Percentiles rank a stretch among this genome's conserved stretches.
Evolutionary conservation across 1,140 invertebrate species (phyloP).

Genomic region (Polypedilum pembai): DNA sequence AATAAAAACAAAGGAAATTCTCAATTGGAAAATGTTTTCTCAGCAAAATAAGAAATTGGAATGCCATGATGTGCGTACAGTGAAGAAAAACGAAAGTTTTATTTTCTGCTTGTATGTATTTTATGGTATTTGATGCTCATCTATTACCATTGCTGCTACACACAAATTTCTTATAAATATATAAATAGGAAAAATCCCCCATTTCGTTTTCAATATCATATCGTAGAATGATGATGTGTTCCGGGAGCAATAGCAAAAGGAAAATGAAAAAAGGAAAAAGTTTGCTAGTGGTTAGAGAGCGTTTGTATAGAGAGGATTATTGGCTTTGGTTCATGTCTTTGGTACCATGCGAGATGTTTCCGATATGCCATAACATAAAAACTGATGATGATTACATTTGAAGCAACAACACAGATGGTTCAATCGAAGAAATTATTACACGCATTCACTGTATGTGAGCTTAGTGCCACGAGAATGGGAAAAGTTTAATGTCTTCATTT

Average conservation of each 20-base stretch:
- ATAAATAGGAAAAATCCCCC: neutral
- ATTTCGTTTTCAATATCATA: neutral
- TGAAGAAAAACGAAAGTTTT: neutral
- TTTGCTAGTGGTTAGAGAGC: neutral
- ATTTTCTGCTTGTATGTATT: neutral
- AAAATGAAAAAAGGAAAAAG: neutral
- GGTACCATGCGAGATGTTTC: neutral
- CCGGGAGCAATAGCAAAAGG: neutral
- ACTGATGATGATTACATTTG: neutral
- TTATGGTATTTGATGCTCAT: neutral
- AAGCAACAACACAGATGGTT: neutral
- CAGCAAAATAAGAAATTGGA: slow-evolving; percentile 1
- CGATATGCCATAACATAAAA: neutral
- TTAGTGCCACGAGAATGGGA: neutral
- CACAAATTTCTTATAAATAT: neutral
- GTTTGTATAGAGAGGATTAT: neutral
- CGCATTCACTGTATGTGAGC: neutral
- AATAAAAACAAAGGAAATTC: slow-evolving; percentile 19
- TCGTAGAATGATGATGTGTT: slow-evolving; percentile 4
- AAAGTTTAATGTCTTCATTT: too few species aligned
- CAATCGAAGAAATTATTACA: neutral
- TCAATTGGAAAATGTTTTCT: slow-evolving; percentile 9
- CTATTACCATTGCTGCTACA: too few species aligned
- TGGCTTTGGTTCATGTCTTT: neutral
- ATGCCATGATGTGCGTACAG: neutral